Evolutionary conservation across 2,113 vertebrate genomes (phyloP), one percentile per base, ranked within the genome.

Genomic region (Piprites chloris): DNA sequence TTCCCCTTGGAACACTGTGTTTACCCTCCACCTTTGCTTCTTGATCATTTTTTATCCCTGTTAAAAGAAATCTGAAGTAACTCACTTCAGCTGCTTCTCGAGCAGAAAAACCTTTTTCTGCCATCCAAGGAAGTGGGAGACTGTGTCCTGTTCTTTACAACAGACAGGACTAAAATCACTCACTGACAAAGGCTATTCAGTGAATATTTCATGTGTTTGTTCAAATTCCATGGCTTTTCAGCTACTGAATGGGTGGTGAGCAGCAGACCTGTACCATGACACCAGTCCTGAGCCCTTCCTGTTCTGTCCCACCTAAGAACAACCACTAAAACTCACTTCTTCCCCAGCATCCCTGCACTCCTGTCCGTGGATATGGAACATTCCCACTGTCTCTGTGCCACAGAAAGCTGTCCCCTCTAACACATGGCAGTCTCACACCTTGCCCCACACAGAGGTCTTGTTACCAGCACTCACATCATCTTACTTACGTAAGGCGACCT

Each of bases 281-380:
- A 2, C 49, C 62, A 41, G 14, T 1, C 9, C 30, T 14, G 27
- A 44, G 46, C 28, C 24, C 33, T 6, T 87, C n/a, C 72, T 80
- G 55, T 46, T 46, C 62, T 3, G 33, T 20, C 59, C 35, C 56
- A 41, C n/a, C 27, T 14, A 66, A 13, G 24, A 20, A 14, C 32
- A 41, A n/a, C 3, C 67, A 53, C 21, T 8, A n/a, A 49, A 86
- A 23, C 7, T 22, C 56, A 6, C 26, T 56, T 49, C 27, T 9
- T 26, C 53, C 67, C 53, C 75, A 66, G 63, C 71, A 82, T 14
- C 56, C 4, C 41, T 2, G 1, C 12, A 3, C 71, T 80, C 65
- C 35, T 12, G 2, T 2, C 2, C 0, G 0, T 9, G 16, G 6
- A 9, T 9, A 0, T 1, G 22, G 68, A 16, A 18, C n/a, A 26